Base-by-base conservation (phyloP, 2,888 invertebrate genomes). In the Brachylomia viminalis region DNA sequence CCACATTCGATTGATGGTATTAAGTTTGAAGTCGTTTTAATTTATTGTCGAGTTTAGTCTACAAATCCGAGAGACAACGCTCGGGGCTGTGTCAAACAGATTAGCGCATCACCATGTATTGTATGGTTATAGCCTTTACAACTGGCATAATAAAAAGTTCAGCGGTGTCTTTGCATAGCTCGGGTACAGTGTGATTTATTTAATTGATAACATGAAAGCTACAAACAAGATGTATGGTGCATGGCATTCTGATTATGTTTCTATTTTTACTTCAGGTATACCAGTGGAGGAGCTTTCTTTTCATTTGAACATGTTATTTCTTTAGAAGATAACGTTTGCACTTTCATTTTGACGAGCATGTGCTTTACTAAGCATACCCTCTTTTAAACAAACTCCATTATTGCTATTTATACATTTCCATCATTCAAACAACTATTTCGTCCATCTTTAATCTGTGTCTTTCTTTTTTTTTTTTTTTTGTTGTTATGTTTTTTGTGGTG, bases 61-160 rank as follows among this genome's bases (percentile, higher is more conserved):
- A 93, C 93, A 92, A 93, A 94, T 91, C 90, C 88, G 87, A 91
- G 92, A 93, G 94, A 94, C 94, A 92, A 93, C 91, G 92, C 90
- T 78, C 54, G 91, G 91, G 90, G 88, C 89, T 91, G 91, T 93
- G 93, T 93, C 92, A 91, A 91, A 92, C 91, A 94, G 94, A 94
- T 95, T 94, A 94, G 92, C 90, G 91, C 92, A 93, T 94, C 92
- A 91, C 92, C 90, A 91, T 92, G 93, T 94, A 94, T 94, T 94
- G 91, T 92, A 90, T 90, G 91, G 93, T 92, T 94, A 93, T 92
- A 91, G 92, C 90, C 87, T 91, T 92, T 90, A 91, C 90, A 93
- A 92, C 84, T 91, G 88, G 88, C 87, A 90, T 92, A 89, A 89
- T 89, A 92, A 93, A 94, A 93, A 92, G 90, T 90, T 90, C 89